phyloP scores from a whole-genome alignment of 2,797 vertebrate species.

The Vipera latastei region DNA sequence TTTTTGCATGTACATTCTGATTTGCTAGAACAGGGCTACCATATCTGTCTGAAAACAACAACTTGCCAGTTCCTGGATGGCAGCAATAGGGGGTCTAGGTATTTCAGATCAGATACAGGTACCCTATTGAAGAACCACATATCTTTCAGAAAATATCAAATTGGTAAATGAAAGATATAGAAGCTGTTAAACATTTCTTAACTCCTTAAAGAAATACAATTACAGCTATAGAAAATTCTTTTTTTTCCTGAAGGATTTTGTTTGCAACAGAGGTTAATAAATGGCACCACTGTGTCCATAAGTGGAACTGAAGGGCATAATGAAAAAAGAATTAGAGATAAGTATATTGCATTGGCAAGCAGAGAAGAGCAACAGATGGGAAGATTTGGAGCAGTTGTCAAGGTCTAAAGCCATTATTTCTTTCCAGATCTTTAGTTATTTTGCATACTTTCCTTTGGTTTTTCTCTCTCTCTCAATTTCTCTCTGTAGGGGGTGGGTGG shows the following conservation, averaged over 20 bases:
- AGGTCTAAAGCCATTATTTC: background rate
- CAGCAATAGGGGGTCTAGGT: background rate
- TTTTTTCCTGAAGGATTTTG: background rate
- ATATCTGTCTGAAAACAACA: background rate
- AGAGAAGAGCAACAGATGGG: background rate
- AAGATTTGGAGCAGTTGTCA: background rate
- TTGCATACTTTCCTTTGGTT: background rate
- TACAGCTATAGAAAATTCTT: no score
- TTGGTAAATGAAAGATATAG: background rate
- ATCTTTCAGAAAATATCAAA: background rate
- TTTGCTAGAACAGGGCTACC: background rate
- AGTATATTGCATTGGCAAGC: background rate
- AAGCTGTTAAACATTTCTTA: background rate
- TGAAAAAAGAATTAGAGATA: background rate
- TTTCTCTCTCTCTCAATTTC: background rate
- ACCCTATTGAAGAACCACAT: background rate
- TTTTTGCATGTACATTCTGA: background rate
- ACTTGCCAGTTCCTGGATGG: background rate
- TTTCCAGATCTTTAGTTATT: background rate
- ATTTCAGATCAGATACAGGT: background rate
- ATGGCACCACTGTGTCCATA: background rate
- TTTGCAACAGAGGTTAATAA: background rate
- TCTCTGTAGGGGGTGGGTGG: background rate
- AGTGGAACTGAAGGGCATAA: background rate
- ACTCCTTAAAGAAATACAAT: background rate